phyloP scores from a whole-genome alignment of 2,888 invertebrate species.

The Azorinus chamasolen region DNA sequence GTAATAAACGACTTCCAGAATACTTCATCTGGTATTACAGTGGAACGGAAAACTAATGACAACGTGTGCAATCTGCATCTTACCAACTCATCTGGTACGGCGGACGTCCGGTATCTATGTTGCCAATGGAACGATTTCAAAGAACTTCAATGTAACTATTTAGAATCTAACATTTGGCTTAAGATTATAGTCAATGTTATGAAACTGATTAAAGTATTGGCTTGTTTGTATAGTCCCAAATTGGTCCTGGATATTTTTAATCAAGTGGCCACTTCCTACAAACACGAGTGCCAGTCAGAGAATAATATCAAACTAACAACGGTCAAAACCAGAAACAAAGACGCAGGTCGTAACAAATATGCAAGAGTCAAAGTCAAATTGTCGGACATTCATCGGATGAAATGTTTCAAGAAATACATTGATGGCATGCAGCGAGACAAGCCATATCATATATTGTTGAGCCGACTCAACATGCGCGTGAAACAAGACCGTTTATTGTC shows the following conservation, averaged over 20 bases:
- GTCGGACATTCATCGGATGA: slow-evolving; percentile 36
- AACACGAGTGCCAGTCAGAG: slow-evolving; percentile 22
- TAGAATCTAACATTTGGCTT: slow-evolving; percentile 67
- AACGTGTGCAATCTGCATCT: slow-evolving; percentile 68
- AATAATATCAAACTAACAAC: slow-evolving; percentile 15
- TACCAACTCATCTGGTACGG: slow-evolving; percentile 13
- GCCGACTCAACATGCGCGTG: slow-evolving; percentile 65
- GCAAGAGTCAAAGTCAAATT: slow-evolving; percentile 25
- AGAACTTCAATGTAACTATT: slow-evolving; percentile 31
- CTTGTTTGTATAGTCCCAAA: slow-evolving; percentile 76
- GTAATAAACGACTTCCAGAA: slow-evolving; percentile 71
- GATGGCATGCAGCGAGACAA: slow-evolving; percentile 37
- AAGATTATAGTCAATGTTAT: slow-evolving; percentile 67
- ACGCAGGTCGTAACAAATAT: slow-evolving; percentile 8
- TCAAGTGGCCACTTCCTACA: slow-evolving; percentile 4
- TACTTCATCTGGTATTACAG: slow-evolving; percentile 11
- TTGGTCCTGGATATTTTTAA: slow-evolving; percentile 64
- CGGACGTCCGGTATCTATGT: slow-evolving; percentile 44
- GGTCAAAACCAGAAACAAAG: slow-evolving; percentile 32
- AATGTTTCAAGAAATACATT: slow-evolving; percentile 43
- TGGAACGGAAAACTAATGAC: slow-evolving; percentile 37
- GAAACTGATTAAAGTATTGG: slow-evolving; percentile 69
- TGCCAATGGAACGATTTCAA: slow-evolving; percentile 24
- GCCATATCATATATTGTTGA: slow-evolving; percentile 46
- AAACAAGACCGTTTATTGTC: slow-evolving; percentile 69